A percentile compares a stretch with the other conserved stretches of the same genome.
phyloP scores from a whole-genome alignment of 2,113 vertebrate genomes.

The Pedetes capensis region DNA sequence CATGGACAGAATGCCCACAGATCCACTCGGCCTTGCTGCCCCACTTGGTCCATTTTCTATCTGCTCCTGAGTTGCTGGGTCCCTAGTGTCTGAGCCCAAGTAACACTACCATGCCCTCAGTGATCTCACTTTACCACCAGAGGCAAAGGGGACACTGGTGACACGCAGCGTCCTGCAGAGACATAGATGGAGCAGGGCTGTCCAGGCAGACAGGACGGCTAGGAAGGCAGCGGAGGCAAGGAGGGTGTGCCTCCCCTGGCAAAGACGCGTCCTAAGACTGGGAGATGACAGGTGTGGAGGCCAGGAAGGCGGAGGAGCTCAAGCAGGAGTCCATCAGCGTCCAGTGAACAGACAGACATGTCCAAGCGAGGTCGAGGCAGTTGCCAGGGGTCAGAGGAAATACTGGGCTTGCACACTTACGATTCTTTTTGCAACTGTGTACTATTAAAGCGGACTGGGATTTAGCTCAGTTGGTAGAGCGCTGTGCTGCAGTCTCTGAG shows the following conservation, averaged over 20 bases:
- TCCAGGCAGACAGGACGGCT: not conserved
- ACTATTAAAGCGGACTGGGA: too few species aligned
- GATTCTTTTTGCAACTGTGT: not conserved
- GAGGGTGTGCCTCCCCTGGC: not conserved
- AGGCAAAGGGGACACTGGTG: not conserved
- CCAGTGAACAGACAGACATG: not conserved
- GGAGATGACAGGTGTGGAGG: not conserved
- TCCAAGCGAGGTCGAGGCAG: not conserved
- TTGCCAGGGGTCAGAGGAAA: not conserved
- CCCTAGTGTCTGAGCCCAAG: not conserved
- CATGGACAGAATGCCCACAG: too few species aligned
- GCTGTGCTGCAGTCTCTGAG: too few species aligned
- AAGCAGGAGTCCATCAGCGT: not conserved
- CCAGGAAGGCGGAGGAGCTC: not conserved
- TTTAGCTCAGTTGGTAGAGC: too few species aligned
- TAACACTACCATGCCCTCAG: too few species aligned
- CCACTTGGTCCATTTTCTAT: not conserved
- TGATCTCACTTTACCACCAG: not conserved
- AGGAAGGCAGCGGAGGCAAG: not conserved
- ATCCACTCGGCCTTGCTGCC: fast-evolving
- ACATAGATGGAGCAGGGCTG: not conserved
- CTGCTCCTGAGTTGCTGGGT: not conserved
- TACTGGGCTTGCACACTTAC: not conserved
- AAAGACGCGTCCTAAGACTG: not conserved
- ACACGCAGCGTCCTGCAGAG: too few species aligned